Conservation (phyloP, 2,888 invertebrate species). For the Leptarthrus brevirostris region DNA sequence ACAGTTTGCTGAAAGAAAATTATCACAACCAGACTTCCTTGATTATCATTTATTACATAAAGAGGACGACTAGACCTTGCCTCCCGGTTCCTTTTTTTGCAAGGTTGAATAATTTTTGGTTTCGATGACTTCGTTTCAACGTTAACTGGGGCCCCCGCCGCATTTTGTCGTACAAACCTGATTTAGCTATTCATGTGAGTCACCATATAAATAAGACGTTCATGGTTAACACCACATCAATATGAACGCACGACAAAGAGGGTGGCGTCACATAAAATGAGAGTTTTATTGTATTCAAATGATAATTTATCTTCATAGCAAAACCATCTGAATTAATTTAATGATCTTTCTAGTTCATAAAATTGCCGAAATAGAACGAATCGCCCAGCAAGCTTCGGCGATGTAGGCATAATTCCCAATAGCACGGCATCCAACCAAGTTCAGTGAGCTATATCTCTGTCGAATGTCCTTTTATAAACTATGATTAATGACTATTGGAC, state of each 20-base stretch:
- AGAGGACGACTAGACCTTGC: constrained; percentile 1
- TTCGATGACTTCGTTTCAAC: constrained; percentile 3
- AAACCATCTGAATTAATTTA: constrained; percentile 53
- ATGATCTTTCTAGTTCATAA: constrained; percentile 52
- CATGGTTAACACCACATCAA: constrained; percentile 35
- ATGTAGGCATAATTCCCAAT: constrained; percentile 7
- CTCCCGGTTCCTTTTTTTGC: background rate
- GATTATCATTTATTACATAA: constrained; percentile 40
- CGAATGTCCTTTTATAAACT: constrained; percentile 46
- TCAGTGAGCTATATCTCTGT: background rate
- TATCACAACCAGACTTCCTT: constrained; percentile 40
- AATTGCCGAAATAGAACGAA: constrained; percentile 46
- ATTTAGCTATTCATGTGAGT: constrained; percentile 41
- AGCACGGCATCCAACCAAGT: background rate
- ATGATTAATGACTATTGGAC: constrained; percentile 49
- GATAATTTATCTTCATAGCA: constrained; percentile 52
- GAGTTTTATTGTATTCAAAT: constrained; percentile 52
- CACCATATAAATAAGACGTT: constrained; percentile 33
- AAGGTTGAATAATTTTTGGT: constrained; percentile 17
- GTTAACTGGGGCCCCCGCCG: background rate
- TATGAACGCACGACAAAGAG: background rate
- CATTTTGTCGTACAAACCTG: background rate
- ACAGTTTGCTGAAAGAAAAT: constrained; percentile 22
- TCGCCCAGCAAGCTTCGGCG: constrained; percentile 18
- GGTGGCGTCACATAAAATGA: constrained; percentile 7